Conservation (phyloP, 2,888 invertebrate species). For the Heliconius ethilla region DNA sequence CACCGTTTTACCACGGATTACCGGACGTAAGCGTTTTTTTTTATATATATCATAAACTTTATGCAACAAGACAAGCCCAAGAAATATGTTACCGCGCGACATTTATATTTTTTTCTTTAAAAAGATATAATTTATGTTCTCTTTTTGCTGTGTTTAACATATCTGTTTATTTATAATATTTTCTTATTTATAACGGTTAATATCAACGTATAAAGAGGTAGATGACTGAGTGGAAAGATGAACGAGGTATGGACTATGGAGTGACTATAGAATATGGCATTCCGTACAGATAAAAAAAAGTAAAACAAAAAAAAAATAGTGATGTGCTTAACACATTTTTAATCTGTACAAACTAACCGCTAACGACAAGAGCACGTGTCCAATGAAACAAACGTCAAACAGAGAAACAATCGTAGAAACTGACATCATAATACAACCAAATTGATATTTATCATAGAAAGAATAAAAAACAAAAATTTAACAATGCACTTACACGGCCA, state of each 20-base stretch:
- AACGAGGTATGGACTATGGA: not conserved
- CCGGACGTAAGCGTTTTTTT: conserved; percentile 11
- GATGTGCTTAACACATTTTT: conserved; percentile 8
- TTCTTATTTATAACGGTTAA: not conserved
- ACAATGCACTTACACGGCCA: conserved; percentile 75
- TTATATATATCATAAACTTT: conserved; percentile 25
- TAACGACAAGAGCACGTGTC: conserved; percentile 23
- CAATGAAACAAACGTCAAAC: conserved; percentile 25
- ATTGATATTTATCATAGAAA: conserved; percentile 54
- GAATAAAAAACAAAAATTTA: conserved; percentile 60
- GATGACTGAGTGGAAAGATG: too few relatives aligned
- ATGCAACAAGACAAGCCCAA: conserved; percentile 22
- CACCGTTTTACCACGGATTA: conserved; percentile 17
- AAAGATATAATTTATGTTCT: conserved; percentile 14
- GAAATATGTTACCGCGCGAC: conserved; percentile 26
- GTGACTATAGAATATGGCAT: not conserved
- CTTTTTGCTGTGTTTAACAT: conserved; percentile 9
- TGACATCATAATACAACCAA: conserved; percentile 42
- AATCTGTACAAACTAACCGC: conserved; percentile 11
- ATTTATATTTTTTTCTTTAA: conserved; percentile 4
- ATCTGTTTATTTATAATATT: conserved; percentile 14
- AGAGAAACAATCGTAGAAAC: conserved; percentile 35
- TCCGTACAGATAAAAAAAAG: not conserved
- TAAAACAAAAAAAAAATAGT: conserved; percentile 9
- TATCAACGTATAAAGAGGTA: not conserved